A percentile compares a stretch with the other conserved stretches of the same genome.
Evolutionary conservation across 2,888 invertebrate genomes (phyloP).

Genomic region (Mylabris sibirica): DNA sequence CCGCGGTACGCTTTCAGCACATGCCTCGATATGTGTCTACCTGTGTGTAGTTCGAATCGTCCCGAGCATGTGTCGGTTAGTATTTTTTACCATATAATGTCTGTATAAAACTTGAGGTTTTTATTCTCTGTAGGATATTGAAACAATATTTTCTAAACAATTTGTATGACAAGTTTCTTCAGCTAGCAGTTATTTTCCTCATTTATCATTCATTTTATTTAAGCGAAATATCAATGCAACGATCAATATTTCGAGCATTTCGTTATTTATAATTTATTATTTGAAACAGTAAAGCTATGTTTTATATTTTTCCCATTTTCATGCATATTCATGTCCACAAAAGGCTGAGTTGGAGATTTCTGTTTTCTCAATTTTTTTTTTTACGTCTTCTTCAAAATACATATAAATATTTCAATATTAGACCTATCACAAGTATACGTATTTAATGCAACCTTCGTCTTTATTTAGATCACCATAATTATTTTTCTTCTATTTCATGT

Average conservation of each 20-base stretch:
- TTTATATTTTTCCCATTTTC: neutral
- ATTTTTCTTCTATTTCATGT: neutral
- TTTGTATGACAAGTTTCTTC: too few species aligned
- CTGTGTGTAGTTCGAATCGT: too few species aligned
- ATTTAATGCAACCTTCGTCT: too few species aligned
- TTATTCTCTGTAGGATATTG: too few species aligned
- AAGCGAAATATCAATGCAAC: neutral
- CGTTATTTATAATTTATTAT: neutral
- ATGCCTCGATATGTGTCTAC: too few species aligned
- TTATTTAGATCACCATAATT: too few species aligned
- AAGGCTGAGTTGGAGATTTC: neutral
- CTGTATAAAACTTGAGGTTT: too few species aligned
- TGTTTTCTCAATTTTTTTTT: neutral
- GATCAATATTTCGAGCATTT: neutral
- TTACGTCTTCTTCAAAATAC: neutral
- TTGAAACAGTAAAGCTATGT: neutral
- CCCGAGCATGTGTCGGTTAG: too few species aligned
- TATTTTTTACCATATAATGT: too few species aligned
- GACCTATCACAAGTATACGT: neutral
- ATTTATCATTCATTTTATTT: neutral
- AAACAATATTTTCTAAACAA: too few species aligned
- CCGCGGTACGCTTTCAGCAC: too few species aligned
- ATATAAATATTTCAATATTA: neutral
- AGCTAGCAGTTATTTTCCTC: neutral
- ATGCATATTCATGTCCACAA: conserved; percentile 1